Percentiles rank a stretch among this genome's conserved stretches.
Conservation (phyloP, 2,797 vertebrate species). For the Tapirus indicus region DNA sequence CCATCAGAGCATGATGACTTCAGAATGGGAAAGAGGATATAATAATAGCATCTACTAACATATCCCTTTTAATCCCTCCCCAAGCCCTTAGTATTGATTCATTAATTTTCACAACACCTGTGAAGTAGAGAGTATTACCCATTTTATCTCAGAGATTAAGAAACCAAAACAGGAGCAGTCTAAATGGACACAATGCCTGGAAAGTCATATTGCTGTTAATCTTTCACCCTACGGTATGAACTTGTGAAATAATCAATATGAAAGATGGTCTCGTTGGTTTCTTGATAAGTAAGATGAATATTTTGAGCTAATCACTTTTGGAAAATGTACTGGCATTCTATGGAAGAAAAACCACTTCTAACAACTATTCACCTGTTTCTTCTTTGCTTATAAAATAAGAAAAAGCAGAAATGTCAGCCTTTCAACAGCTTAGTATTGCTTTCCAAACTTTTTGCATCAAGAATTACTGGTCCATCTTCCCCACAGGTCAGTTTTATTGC, state of each 20-base stretch:
- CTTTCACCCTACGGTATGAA: background rate
- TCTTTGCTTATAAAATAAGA: constrained; percentile 52
- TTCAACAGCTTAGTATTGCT: background rate
- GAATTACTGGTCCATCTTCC: background rate
- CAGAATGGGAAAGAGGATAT: constrained; percentile 39
- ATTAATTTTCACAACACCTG: background rate
- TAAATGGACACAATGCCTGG: background rate
- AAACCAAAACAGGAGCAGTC: background rate
- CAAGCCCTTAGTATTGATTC: background rate
- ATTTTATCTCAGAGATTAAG: constrained; percentile 60
- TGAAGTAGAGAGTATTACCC: background rate
- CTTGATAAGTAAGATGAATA: background rate
- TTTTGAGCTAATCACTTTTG: constrained; percentile 28
- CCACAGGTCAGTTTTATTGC: background rate
- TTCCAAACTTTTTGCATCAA: constrained; percentile 9
- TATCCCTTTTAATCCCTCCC: background rate
- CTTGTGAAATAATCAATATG: background rate
- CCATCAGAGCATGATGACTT: constrained; percentile 34
- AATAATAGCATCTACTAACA: background rate
- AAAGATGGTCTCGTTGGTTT: background rate
- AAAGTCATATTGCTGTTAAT: background rate
- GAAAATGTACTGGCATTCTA: constrained; percentile 19
- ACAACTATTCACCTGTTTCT: background rate
- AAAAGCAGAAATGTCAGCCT: background rate
- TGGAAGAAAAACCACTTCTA: background rate